These are phyloP conservation scores for Platysternon megacephalum DNA, from an alignment of 2,113 vertebrate species.

Conservation along the genomic window DNA sequence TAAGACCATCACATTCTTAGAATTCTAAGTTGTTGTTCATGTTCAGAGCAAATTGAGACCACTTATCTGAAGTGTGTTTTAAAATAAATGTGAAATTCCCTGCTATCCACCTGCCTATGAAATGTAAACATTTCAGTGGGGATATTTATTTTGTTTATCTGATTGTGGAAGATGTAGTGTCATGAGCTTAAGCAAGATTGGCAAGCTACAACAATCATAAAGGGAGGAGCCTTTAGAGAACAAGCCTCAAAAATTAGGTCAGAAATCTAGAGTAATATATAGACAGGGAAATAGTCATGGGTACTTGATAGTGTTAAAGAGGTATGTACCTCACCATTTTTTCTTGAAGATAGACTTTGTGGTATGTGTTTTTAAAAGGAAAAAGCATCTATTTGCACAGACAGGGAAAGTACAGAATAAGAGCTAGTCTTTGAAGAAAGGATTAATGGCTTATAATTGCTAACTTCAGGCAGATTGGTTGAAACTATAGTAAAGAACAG, in stretches of 20 bases:
- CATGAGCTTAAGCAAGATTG: background rate
- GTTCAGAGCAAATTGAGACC: background rate
- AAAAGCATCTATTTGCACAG: background rate
- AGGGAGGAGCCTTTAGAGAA: background rate
- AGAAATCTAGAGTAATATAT: background rate
- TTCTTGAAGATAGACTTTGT: background rate
- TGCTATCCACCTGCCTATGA: background rate
- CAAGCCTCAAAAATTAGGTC: background rate
- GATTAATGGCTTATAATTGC: too few species aligned
- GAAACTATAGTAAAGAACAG: background rate
- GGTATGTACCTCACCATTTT: background rate
- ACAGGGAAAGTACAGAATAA: background rate
- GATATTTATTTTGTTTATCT: background rate
- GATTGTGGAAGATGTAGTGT: background rate
- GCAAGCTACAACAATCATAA: background rate
- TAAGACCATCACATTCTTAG: background rate
- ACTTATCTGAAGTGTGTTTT: fast-evolving
- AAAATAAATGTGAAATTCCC: background rate
- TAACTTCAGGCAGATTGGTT: background rate
- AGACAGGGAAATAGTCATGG: background rate
- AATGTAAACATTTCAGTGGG: background rate
- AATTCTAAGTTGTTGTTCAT: background rate
- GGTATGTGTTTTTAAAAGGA: background rate
- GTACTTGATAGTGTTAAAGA: background rate
- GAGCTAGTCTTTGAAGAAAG: background rate